A percentile compares a stretch with the other conserved stretches of the same genome.
Evolutionary conservation across 1,140 invertebrate genomes (phyloP).

Genomic region (Aleiodes sp.): DNA sequence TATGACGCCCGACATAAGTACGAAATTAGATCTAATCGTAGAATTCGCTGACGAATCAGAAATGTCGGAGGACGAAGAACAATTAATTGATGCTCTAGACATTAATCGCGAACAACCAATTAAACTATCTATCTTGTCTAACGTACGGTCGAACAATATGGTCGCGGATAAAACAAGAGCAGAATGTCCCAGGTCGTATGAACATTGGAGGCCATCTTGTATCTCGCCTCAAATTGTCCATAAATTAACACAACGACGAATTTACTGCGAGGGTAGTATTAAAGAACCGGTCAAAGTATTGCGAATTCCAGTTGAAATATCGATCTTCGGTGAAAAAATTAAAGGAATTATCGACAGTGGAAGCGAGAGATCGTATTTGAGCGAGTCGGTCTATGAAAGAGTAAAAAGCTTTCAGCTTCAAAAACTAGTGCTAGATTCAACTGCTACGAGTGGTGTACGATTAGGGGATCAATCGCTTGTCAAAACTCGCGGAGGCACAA

Average conservation of each 20-base stretch:
- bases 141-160: no score
- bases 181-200: no score
- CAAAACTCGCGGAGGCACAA: neutral
- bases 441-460: conserved; percentile 12
- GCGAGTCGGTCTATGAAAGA: conserved; percentile 13
- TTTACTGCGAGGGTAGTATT: neutral
- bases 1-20: no score
- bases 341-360: conserved; percentile 34
- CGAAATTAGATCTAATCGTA: no score
- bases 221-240: neutral
- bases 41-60: no score
- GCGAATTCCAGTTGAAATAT: conserved; percentile 27
- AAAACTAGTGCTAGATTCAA: conserved; percentile 4
- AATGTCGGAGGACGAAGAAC: no score
- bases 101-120: no score
- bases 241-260: conserved; percentile 16
- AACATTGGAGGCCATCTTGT: neutral
- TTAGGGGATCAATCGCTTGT: neutral
- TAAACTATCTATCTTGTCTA: no score
- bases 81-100: no score
- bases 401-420: conserved; percentile 18
- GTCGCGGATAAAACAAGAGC: no score
- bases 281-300: conserved; percentile 10
- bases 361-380: conserved; percentile 33
- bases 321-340: conserved; percentile 30